These are phyloP conservation scores for Euura lappo DNA, from an alignment of 1,140 invertebrate genomes.

Conservation along the genomic window DNA sequence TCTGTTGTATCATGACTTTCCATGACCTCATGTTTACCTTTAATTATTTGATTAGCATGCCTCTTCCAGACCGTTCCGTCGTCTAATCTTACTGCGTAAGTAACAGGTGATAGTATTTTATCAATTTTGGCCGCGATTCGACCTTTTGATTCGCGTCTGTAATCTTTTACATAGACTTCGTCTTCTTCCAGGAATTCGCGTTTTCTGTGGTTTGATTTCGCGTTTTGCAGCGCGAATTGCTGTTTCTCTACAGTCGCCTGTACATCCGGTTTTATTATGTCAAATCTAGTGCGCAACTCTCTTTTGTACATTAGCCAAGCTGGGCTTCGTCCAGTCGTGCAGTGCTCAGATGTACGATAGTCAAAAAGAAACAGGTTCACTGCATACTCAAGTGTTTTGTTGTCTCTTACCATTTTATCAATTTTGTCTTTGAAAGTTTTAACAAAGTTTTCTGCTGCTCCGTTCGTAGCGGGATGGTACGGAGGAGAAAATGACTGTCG, in stretches of 20 bases:
- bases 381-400: conserved; percentile 9
- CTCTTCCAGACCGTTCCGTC: conserved; percentile 13
- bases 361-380: too few species aligned
- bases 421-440: too few species aligned
- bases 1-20: too few species aligned
- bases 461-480: too few species aligned
- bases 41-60: conserved; percentile 16
- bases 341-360: too few species aligned
- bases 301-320: conserved; percentile 9
- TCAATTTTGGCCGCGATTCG: conserved; percentile 12
- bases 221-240: too few species aligned
- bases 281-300: conserved; percentile 8
- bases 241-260: not conserved
- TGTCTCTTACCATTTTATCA: conserved; percentile 26
- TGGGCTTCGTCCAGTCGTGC: conserved; percentile 10
- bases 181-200: conserved; percentile 10
- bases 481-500: conserved; percentile 31
- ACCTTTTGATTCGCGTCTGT: too few species aligned
- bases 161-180: too few species aligned
- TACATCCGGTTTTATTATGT: conserved; percentile 9
- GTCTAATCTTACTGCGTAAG: conserved; percentile 15
- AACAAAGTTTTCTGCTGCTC: too few species aligned
- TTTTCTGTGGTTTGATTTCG: too few species aligned
- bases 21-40: too few species aligned
- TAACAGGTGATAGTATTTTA: conserved; percentile 18